phyloP scores from a whole-genome alignment of 2,113 vertebrate species.

The Xiphophorus couchianus region DNA sequence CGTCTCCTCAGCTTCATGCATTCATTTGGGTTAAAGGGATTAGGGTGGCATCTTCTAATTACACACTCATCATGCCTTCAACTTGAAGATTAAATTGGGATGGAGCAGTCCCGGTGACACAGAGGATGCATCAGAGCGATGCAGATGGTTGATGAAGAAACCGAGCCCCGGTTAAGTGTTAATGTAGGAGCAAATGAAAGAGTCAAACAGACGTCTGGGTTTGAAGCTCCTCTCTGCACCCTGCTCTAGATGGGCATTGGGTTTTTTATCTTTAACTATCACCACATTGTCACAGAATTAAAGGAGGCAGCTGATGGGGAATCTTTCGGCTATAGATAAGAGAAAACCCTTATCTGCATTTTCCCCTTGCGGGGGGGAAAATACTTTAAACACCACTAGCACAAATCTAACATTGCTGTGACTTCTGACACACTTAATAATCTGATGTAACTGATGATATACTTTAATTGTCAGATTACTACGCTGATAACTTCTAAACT shows the following conservation, averaged over 20 bases:
- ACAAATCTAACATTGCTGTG: background rate
- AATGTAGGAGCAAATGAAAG: slow-evolving; percentile 5
- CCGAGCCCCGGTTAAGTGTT: background rate
- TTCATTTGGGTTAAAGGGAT: slow-evolving; percentile 67
- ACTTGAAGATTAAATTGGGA: slow-evolving; percentile 39
- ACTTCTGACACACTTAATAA: slow-evolving; percentile 14
- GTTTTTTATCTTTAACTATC: background rate
- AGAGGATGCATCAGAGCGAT: slow-evolving; percentile 3
- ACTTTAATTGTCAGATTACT: background rate
- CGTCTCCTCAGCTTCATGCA: slow-evolving; percentile 32
- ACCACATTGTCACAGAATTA: background rate
- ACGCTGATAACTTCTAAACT: background rate
- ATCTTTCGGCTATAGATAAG: slow-evolving; percentile 12
- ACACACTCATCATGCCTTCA: slow-evolving; percentile 55
- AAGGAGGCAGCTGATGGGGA: background rate
- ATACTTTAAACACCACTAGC: background rate
- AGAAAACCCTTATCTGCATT: too few species aligned
- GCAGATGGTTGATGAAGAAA: background rate
- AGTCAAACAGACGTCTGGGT: background rate
- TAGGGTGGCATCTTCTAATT: slow-evolving; percentile 60
- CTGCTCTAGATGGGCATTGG: slow-evolving; percentile 1
- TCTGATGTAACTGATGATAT: slow-evolving; percentile 16
- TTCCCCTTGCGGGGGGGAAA: background rate
- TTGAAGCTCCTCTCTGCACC: background rate
- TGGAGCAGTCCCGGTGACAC: slow-evolving; percentile 9